Conservation (phyloP, 2,797 vertebrate species). For the Paratrypauchen microcephalus region DNA sequence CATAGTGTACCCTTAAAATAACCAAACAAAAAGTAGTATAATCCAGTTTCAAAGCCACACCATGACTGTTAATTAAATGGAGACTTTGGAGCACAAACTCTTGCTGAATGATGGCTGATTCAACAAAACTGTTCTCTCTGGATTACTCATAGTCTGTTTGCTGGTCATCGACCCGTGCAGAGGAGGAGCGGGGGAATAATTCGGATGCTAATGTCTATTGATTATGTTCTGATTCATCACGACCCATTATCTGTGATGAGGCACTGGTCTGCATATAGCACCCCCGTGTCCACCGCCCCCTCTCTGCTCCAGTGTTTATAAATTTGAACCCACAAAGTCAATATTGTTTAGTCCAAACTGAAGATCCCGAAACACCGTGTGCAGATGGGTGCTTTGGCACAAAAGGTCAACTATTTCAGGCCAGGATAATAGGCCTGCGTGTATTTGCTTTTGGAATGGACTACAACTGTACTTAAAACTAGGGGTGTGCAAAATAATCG, state of each 20-base stretch:
- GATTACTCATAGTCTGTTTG: slow-evolving; percentile 41
- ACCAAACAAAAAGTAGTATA: background rate
- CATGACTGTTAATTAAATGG: background rate
- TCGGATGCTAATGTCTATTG: slow-evolving; percentile 58
- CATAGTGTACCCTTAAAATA: too few relatives aligned
- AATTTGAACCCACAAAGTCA: slow-evolving; percentile 28
- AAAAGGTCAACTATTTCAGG: slow-evolving; percentile 35
- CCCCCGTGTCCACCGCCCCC: slow-evolving; percentile 1
- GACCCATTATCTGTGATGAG: slow-evolving; percentile 60
- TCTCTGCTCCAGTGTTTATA: slow-evolving; percentile 23
- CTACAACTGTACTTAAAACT: background rate
- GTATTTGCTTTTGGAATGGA: background rate
- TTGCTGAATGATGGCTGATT: slow-evolving; percentile 40
- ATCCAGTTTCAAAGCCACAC: background rate
- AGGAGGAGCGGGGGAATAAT: slow-evolving; percentile 43
- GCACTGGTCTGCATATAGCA: slow-evolving; percentile 17
- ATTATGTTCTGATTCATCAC: slow-evolving; percentile 63
- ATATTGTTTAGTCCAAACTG: slow-evolving; percentile 31
- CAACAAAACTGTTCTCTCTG: slow-evolving; percentile 30
- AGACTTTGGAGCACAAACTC: background rate
- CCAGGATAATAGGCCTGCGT: background rate
- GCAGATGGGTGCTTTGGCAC: slow-evolving; percentile 15
- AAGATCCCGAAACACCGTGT: slow-evolving; percentile 19
- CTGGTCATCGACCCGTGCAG: slow-evolving; percentile 8
- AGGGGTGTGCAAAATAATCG: too few relatives aligned